These are phyloP conservation scores for Pterobdella sp. DNA, from an alignment of 2,888 invertebrate genomes.

Conservation along the genomic window DNA sequence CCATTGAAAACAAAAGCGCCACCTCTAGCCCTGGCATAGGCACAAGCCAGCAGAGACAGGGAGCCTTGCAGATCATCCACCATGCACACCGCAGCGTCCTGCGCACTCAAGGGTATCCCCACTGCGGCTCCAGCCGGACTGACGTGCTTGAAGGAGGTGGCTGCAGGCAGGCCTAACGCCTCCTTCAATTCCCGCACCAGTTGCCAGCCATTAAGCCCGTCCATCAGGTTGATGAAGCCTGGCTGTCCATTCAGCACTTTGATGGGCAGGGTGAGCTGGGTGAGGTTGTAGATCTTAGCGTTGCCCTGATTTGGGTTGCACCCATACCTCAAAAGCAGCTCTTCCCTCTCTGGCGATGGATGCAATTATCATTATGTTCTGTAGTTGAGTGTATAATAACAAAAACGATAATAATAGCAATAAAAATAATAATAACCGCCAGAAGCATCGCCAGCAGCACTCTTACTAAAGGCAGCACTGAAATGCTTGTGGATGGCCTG, in stretches of 20 bases:
- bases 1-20: too few species aligned
- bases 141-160: slow-evolving; percentile 96
- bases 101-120: slow-evolving; percentile 66
- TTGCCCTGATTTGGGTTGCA: slow-evolving; percentile 98
- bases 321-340: slow-evolving; percentile 74
- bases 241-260: slow-evolving; percentile 86
- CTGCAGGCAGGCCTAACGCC: slow-evolving; percentile 69
- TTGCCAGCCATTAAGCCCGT: slow-evolving; percentile 95
- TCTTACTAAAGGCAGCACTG: background rate
- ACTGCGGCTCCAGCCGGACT: slow-evolving; percentile 95
- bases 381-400: background rate
- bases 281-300: slow-evolving; percentile 77
- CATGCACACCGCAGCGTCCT: slow-evolving; percentile 81
- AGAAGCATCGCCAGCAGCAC: too few species aligned
- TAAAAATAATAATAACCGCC: background rate
- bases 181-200: slow-evolving; percentile 76
- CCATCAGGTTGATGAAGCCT: slow-evolving; percentile 92
- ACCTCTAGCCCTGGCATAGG: slow-evolving; percentile 87
- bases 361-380: background rate
- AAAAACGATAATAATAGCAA: background rate
- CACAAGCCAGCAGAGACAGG: slow-evolving; percentile 73
- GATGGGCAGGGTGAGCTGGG: slow-evolving; percentile 68
- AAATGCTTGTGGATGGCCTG: slow-evolving; percentile 84
- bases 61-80: slow-evolving; percentile 70
- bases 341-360: slow-evolving; percentile 82